Base-by-base conservation (phyloP, 2,888 invertebrate genomes). In the Drosophila ustulata region DNA sequence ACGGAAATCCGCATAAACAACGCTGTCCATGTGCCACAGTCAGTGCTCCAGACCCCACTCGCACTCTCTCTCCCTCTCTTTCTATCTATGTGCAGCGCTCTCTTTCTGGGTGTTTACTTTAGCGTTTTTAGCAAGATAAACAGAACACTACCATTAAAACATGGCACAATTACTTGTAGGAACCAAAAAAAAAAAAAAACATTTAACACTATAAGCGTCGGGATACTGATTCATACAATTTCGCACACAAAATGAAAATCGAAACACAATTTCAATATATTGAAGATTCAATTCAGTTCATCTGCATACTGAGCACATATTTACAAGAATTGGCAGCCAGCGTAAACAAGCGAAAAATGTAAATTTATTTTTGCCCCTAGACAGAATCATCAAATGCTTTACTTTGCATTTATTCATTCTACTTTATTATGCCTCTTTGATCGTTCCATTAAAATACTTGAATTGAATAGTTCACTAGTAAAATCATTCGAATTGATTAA, bases 1-100 rank as follows among this genome's bases (percentile, higher is more conserved):
- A 66, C 89, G 87, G 90, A 88, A 88, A 89, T 89, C 84, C 87
- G 90, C 89, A 88, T 89, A 86, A 89, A 86, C 88, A 88, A 84
- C 57, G 71, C 65, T 69, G 81, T 49, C 75, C 78, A 76, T 78
- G 75, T 80, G 74, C 74, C 74, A 49, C 46, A 63, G 58, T 66
- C 66, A 34, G 26, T 41, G 41, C 34, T 52, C 28, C 43, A 72
- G 63, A 43, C 30, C 43, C 23, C 18, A 11, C 50, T 23, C 32
- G 52, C 53, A 32, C 39, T n/a, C 18, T 41, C 41, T 28, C 11
- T 45, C 13, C 45, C 25, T 49, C 32, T 56, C 26, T 53, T 34
- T 49, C 8, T 52, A 45, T 65, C 23, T 59, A n/a, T 46, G 28
- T 55, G n/a, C 61, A 26, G 46, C 32, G 7, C 45, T 23, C 18